A percentile compares a stretch with the other conserved stretches of the same genome.
Evolutionary conservation across 2,888 invertebrate species (phyloP).

Genomic region (Polia nebulosa): DNA sequence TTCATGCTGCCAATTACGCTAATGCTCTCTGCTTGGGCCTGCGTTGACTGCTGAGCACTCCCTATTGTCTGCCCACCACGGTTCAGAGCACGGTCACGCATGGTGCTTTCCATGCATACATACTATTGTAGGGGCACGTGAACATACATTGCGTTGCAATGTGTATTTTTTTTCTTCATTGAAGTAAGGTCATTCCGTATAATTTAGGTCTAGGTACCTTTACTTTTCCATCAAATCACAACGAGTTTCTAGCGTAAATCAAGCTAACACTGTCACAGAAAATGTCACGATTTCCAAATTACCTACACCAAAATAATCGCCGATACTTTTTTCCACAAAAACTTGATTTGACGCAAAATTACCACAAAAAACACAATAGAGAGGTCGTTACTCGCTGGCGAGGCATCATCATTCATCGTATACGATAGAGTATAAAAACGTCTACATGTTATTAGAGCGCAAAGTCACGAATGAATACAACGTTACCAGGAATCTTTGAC

Average conservation of each 20-base stretch:
- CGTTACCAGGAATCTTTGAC: conserved; percentile 76
- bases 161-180: conserved; percentile 48
- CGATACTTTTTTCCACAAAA: conserved; percentile 18
- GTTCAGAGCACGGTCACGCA: conserved; percentile 86
- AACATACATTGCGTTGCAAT: conserved; percentile 58
- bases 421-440: conserved; percentile 56
- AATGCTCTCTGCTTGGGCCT: conserved; percentile 55
- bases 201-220: conserved; percentile 24
- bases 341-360: conserved; percentile 24
- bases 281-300: conserved; percentile 22
- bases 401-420: conserved; percentile 53
- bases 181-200: conserved; percentile 54
- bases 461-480: conserved; percentile 83
- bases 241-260: conserved; percentile 3
- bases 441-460: conserved; percentile 82
- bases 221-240: conserved; percentile 20
- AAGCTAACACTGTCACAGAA: conserved; percentile 3
- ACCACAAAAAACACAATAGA: conserved; percentile 46
- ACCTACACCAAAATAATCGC: conserved; percentile 25
- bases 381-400: conserved; percentile 57
- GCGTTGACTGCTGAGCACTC: conserved; percentile 61
- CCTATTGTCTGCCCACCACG: conserved; percentile 77
- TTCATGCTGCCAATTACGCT: conserved; percentile 49
- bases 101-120: conserved; percentile 79
- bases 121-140: conserved; percentile 54